phyloP scores from a whole-genome alignment of 1,140 invertebrate species.

The Halesus radiatus region DNA sequence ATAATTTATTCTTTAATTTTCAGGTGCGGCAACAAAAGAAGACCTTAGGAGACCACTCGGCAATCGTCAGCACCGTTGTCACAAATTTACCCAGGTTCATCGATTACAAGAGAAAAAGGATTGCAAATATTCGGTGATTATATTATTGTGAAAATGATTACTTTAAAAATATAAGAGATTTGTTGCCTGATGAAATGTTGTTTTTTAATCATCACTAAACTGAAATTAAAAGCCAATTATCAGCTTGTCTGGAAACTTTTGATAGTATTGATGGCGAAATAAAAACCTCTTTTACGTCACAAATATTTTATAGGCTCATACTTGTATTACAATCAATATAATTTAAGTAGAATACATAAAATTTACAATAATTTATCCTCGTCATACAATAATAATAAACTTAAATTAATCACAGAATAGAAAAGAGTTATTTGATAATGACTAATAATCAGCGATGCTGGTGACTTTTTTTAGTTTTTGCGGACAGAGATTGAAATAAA shows the following conservation, averaged over 20 bases:
- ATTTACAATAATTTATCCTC: slow-evolving; percentile 15
- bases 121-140: slow-evolving; percentile 48
- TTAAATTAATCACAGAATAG: slow-evolving; percentile 14
- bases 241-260: too few relatives aligned
- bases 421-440: slow-evolving; percentile 10
- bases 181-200: too few relatives aligned
- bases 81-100: slow-evolving; percentile 81
- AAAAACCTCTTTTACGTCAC: too few relatives aligned
- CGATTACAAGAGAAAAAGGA: slow-evolving; percentile 73
- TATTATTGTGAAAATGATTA: too few relatives aligned
- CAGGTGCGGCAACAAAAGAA: slow-evolving; percentile 76
- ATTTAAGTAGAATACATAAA: slow-evolving; percentile 28
- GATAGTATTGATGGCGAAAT: too few relatives aligned
- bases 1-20: slow-evolving; percentile 54
- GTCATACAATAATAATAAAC: slow-evolving; percentile 4
- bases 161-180: too few relatives aligned
- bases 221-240: too few relatives aligned
- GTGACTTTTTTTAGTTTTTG: too few relatives aligned
- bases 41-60: slow-evolving; percentile 75
- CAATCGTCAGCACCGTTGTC: slow-evolving; percentile 78
- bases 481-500: too few relatives aligned
- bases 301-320: too few relatives aligned
- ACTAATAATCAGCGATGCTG: neutral
- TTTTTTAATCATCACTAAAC: too few relatives aligned
- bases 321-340: slow-evolving; percentile 8